These are phyloP conservation scores for Phaetusa simplex DNA, from an alignment of 2,113 vertebrate genomes.

Conservation along the genomic window DNA sequence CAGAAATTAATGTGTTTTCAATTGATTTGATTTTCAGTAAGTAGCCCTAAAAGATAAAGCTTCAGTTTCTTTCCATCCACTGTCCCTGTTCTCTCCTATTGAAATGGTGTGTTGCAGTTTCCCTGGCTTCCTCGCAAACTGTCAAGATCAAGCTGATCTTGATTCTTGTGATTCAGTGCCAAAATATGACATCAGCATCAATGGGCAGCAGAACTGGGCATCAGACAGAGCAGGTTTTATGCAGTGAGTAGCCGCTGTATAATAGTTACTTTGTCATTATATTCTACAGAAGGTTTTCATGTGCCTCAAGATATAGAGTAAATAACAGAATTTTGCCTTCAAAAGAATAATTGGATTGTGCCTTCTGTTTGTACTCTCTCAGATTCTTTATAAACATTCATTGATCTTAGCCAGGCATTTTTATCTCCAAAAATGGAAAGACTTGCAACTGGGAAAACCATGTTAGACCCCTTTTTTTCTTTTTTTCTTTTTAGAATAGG, in stretches of 20 bases:
- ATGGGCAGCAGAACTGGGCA: background rate
- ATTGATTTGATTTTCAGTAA: background rate
- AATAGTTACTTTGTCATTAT: background rate
- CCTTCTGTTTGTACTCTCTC: background rate
- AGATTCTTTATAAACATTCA: background rate
- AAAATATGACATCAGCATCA: background rate
- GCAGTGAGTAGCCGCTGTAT: background rate
- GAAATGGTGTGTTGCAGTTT: background rate
- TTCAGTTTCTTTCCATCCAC: background rate
- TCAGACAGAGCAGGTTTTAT: background rate
- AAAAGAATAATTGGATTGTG: background rate
- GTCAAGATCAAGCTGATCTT: background rate
- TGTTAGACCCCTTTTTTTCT: background rate
- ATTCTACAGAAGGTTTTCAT: background rate
- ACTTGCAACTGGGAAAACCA: background rate
- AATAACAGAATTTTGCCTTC: background rate
- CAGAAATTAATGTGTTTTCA: background rate
- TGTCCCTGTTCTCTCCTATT: background rate
- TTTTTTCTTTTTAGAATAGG: background rate
- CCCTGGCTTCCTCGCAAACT: background rate
- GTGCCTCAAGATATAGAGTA: background rate
- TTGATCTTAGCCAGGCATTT: background rate
- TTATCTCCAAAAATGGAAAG: background rate
- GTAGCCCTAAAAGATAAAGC: background rate
- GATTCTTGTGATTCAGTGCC: background rate